Conservation (phyloP, 2,888 invertebrate genomes). For the Halictus quadricinctus region DNA sequence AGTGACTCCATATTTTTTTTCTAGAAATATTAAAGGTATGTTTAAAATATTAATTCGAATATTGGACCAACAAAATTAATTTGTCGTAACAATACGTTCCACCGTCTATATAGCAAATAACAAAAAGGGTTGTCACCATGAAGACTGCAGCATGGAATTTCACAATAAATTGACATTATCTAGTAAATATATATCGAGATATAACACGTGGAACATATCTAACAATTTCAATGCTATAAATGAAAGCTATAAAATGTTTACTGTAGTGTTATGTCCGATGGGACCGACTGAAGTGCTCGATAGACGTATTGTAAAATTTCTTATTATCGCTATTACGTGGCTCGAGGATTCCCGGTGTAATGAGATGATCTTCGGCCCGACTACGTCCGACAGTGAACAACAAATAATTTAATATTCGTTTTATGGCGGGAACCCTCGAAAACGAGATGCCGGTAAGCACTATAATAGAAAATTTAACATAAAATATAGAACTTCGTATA, state of each 20-base stretch:
- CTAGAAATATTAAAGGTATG: too few relatives aligned
- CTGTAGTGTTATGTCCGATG: not conserved
- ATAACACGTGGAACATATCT: not conserved
- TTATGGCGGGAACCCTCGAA: not conserved
- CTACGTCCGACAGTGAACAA: not conserved
- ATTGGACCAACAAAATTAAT: too few relatives aligned
- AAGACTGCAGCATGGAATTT: too few relatives aligned
- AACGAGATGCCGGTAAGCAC: not conserved
- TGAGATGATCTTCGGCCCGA: not conserved
- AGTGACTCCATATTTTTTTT: too few relatives aligned
- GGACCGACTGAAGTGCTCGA: not conserved
- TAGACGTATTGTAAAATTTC: constrained; percentile 2
- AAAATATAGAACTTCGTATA: too few relatives aligned
- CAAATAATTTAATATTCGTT: not conserved
- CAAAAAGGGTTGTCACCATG: too few relatives aligned
- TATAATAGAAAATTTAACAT: not conserved
- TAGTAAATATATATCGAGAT: not conserved
- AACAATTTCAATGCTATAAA: not conserved
- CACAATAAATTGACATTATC: too few relatives aligned
- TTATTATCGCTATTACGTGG: not conserved
- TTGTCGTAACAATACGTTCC: not conserved
- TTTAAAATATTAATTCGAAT: too few relatives aligned
- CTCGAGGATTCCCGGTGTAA: not conserved
- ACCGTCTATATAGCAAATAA: not conserved
- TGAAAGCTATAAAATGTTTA: constrained; percentile 2